phyloP scores from a whole-genome alignment of 2,113 vertebrate species.

The Trochalopteron elliotii region DNA sequence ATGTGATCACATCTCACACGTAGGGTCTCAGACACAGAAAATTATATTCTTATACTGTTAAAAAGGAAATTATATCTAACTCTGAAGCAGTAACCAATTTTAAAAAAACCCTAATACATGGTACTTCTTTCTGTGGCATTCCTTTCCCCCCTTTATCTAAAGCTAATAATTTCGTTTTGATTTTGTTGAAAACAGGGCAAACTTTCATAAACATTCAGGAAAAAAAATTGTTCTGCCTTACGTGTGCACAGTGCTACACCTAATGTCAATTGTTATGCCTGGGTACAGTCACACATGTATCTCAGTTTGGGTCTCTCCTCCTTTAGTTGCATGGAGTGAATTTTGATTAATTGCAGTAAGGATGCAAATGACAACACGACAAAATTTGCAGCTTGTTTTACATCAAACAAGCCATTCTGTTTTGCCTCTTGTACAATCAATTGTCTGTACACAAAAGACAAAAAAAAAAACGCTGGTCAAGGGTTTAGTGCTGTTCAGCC shows the following conservation, averaged over 20 bases:
- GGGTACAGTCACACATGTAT: rapidly evolving
- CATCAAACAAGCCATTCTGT: background rate
- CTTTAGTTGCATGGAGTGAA: background rate
- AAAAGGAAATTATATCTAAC: background rate
- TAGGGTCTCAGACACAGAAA: background rate
- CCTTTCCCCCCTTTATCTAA: background rate
- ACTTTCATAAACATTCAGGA: background rate
- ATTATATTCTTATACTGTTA: background rate
- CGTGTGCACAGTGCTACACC: background rate
- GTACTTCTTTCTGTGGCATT: background rate
- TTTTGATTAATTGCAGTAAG: background rate
- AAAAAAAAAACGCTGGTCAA: background rate
- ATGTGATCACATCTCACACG: rapidly evolving
- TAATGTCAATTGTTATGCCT: background rate
- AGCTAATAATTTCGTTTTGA: background rate
- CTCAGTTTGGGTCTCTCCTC: background rate
- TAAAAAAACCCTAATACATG: background rate
- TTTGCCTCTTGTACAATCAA: background rate
- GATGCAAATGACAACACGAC: background rate
- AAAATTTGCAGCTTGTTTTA: background rate
- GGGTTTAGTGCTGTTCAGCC: slow-evolving; percentile 12
- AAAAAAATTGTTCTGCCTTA: background rate
- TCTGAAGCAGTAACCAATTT: background rate
- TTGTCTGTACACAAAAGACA: background rate
- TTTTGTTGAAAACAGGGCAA: background rate